A percentile compares a stretch with the other conserved stretches of the same genome.
phyloP scores from a whole-genome alignment of 2,797 vertebrate species.

The Atherinosoma microstoma region DNA sequence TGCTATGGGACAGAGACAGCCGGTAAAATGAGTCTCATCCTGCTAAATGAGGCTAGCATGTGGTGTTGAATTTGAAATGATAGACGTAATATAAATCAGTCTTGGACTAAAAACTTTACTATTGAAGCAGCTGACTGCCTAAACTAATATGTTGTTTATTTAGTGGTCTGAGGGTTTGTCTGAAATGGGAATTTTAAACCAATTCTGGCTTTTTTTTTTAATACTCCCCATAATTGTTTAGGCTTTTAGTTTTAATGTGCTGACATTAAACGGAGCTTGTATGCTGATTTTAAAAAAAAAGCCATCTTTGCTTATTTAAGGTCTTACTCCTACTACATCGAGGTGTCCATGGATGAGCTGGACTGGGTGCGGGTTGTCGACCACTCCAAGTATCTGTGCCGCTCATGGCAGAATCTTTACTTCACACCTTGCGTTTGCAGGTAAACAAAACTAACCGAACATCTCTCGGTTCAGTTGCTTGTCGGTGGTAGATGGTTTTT shows the following conservation, averaged over 20 bases:
- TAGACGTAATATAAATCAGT: no score
- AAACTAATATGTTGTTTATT: no score
- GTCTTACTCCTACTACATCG: conserved; percentile 98
- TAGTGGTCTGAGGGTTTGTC: no score
- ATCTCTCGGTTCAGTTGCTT: not conserved
- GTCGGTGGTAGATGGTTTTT: no score
- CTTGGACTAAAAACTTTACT: no score
- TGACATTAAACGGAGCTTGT: not conserved
- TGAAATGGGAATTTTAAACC: no score
- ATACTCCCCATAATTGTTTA: not conserved
- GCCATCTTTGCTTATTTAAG: conserved; percentile 62
- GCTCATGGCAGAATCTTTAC: conserved; percentile 97
- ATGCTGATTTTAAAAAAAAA: not conserved
- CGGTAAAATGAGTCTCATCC: conserved; percentile 78
- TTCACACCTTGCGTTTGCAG: conserved; percentile 95
- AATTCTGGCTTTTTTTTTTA: no score
- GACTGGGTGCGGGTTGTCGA: conserved; percentile 97
- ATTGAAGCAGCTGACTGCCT: no score
- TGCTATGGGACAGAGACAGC: conserved; percentile 97
- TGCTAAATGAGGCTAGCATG: not conserved
- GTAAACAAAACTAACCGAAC: conserved; percentile 64
- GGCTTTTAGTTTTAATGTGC: not conserved
- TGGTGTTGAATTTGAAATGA: no score
- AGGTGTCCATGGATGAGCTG: conserved; percentile 98
- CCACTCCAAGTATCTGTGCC: conserved; percentile 94